Conservation (phyloP, 2,888 invertebrate species). For the Zhuqinia jingwanae region DNA sequence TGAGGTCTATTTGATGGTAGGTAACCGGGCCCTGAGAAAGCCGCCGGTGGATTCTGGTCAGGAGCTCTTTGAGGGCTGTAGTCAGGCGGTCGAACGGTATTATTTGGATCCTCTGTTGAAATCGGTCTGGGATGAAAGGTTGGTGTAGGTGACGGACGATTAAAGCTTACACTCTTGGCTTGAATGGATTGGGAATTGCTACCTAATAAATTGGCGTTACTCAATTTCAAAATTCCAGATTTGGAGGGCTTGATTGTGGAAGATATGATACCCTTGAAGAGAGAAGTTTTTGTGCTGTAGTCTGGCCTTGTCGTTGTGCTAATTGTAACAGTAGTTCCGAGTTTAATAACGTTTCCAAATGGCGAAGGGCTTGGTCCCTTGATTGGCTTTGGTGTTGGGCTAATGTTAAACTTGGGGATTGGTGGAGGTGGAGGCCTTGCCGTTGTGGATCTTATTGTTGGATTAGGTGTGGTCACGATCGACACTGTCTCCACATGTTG, state of each 20-base stretch:
- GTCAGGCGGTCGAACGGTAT: constrained; percentile 65
- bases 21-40: constrained; percentile 57
- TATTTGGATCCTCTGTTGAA: constrained; percentile 65
- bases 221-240: constrained; percentile 42
- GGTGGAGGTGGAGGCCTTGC: constrained; percentile 70
- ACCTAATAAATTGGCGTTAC: constrained; percentile 27
- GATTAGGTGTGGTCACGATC: constrained; percentile 67
- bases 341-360: constrained; percentile 66
- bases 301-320: constrained; percentile 60
- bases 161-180: constrained; percentile 24
- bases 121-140: constrained; percentile 34
- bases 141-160: constrained; percentile 37
- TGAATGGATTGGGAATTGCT: constrained; percentile 31
- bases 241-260: constrained; percentile 64
- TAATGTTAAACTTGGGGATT: constrained; percentile 55
- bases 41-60: constrained; percentile 51
- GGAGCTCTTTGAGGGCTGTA: constrained; percentile 59
- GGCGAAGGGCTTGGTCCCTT: constrained; percentile 70
- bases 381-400: constrained; percentile 65
- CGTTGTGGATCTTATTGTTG: constrained; percentile 56
- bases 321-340: constrained; percentile 66
- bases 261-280: constrained; percentile 67
- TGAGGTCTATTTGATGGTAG: constrained; percentile 54
- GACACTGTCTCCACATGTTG: constrained; percentile 70
- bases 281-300: constrained; percentile 63